phyloP scores from a whole-genome alignment of 2,888 invertebrate species.

The Ochropacha duplaris region DNA sequence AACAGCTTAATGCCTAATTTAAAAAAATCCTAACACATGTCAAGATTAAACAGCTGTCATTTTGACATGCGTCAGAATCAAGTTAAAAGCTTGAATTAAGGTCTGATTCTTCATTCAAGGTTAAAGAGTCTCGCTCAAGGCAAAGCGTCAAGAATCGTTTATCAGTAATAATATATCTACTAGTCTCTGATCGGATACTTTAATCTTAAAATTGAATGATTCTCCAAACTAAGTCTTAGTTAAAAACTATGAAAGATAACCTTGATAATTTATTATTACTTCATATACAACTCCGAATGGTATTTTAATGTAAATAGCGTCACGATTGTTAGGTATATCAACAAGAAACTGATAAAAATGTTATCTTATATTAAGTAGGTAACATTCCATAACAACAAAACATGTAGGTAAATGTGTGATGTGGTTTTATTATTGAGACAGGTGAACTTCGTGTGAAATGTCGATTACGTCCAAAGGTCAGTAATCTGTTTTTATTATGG shows the following conservation, averaged over 20 bases:
- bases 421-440: not conserved
- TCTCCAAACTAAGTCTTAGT: no score
- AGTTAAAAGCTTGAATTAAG: no score
- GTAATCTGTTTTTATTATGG: constrained; percentile 17
- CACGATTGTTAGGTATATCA: constrained; percentile 7
- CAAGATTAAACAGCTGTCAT: no score
- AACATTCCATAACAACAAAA: constrained; percentile 19
- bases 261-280: not conserved
- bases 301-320: not conserved
- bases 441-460: constrained; percentile 23
- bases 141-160: no score
- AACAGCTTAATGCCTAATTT: no score
- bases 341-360: constrained; percentile 6
- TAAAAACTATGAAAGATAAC: not conserved
- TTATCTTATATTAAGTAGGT: not conserved
- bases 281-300: not conserved
- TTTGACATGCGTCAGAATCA: no score
- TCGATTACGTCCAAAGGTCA: constrained; percentile 43
- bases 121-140: no score
- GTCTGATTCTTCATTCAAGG: no score
- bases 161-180: no score
- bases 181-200: no score
- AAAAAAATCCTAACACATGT: no score
- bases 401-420: constrained; percentile 31
- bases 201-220: no score